These are phyloP conservation scores for Pammene aurita DNA, from an alignment of 2,888 invertebrate genomes.

Conservation along the genomic window DNA sequence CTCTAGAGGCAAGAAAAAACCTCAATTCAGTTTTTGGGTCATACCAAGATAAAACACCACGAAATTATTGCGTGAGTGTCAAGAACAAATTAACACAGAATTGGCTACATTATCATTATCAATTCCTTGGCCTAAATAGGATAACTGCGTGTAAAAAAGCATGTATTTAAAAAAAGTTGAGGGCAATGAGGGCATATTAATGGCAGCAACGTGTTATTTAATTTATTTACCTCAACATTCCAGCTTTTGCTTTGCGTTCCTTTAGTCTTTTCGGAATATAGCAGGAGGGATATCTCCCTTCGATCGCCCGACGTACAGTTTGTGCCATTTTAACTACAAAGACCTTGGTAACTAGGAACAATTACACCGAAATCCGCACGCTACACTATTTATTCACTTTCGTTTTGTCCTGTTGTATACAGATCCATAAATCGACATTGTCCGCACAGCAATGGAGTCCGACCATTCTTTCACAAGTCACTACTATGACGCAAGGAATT, in stretches of 20 bases:
- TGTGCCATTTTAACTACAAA: slow-evolving; percentile 85
- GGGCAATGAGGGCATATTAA: background rate
- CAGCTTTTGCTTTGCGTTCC: slow-evolving; percentile 87
- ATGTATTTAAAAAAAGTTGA: background rate
- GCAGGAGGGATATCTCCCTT: slow-evolving; percentile 91
- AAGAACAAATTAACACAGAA: slow-evolving; percentile 14
- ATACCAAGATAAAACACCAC: slow-evolving; percentile 27
- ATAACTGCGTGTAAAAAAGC: background rate
- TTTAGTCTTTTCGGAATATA: slow-evolving; percentile 88
- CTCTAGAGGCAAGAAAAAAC: background rate
- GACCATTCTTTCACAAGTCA: slow-evolving; percentile 31
- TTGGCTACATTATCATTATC: slow-evolving; percentile 10
- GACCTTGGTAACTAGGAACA: slow-evolving; percentile 49
- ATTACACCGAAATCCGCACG: slow-evolving; percentile 61
- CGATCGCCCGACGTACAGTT: slow-evolving; percentile 87
- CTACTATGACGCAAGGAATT: slow-evolving; percentile 15
- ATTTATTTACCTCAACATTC: slow-evolving; percentile 79
- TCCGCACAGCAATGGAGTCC: slow-evolving; percentile 62
- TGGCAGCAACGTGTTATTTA: background rate
- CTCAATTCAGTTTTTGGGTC: slow-evolving; percentile 28
- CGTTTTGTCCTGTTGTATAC: slow-evolving; percentile 80
- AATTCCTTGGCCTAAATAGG: slow-evolving; percentile 18
- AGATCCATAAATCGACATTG: slow-evolving; percentile 73
- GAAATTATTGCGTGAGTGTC: slow-evolving; percentile 6
- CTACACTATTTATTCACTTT: slow-evolving; percentile 78